phyloP scores from a whole-genome alignment of 2,888 invertebrate species.

The Hemaris fuciformis region DNA sequence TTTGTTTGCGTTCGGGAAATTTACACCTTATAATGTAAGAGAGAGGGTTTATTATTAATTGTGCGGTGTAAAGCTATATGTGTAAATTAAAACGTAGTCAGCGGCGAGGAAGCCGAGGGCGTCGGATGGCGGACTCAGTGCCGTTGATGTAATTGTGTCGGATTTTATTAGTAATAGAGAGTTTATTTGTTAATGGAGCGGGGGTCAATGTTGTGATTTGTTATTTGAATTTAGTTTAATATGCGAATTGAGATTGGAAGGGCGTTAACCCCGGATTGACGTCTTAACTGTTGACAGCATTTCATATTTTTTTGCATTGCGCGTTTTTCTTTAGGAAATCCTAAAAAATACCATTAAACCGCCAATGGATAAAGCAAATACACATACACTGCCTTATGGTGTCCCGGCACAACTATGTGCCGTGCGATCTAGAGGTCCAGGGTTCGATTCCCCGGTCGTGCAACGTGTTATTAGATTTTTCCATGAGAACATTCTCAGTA shows the following conservation, averaged over 20 bases:
- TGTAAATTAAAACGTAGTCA: slow-evolving; percentile 67
- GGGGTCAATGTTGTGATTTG: slow-evolving; percentile 37
- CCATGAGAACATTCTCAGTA: too few species aligned
- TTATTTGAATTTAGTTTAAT: slow-evolving; percentile 21
- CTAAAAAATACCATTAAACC: too few species aligned
- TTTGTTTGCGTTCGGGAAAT: slow-evolving; percentile 11
- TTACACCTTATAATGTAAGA: slow-evolving; percentile 18
- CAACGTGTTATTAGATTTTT: too few species aligned
- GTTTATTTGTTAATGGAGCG: slow-evolving; percentile 52
- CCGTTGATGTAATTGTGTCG: slow-evolving; percentile 58
- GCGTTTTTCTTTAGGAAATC: too few species aligned
- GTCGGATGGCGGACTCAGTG: slow-evolving; percentile 42
- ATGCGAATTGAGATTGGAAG: background rate
- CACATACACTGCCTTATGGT: too few species aligned
- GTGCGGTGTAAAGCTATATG: slow-evolving; percentile 26
- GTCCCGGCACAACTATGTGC: too few species aligned
- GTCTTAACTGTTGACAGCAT: background rate
- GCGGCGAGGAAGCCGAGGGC: slow-evolving; percentile 41
- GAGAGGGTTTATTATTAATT: slow-evolving; percentile 27
- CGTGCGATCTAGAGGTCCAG: too few species aligned
- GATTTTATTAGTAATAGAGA: slow-evolving; percentile 57
- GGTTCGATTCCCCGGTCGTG: too few species aligned
- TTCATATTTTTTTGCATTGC: too few species aligned
- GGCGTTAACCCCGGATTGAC: slow-evolving; percentile 1
- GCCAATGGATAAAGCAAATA: too few species aligned